phyloP scores from a whole-genome alignment of 2,888 invertebrate species.

The Caenorhabditis parvicauda region DNA sequence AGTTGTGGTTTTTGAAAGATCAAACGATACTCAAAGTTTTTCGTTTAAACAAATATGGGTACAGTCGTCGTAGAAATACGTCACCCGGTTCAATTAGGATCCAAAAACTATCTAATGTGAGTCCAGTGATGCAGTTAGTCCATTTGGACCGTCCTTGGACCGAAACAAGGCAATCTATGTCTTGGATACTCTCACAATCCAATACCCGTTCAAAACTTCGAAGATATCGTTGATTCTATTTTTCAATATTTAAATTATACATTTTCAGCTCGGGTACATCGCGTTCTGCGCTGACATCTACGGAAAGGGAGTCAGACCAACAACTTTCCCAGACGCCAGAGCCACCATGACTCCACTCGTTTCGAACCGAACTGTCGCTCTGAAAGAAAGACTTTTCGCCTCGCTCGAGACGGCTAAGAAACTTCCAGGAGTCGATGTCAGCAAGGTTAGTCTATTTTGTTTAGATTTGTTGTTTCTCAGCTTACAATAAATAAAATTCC shows the following conservation, averaged over 20 bases:
- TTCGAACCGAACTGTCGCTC: slow-evolving; percentile 26
- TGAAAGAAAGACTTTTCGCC: slow-evolving; percentile 42
- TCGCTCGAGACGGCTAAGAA: slow-evolving; percentile 38
- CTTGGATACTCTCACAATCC: too few species aligned
- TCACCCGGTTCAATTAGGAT: too few species aligned
- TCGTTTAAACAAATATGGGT: too few species aligned
- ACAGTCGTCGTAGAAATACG: too few species aligned
- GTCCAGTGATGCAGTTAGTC: too few species aligned
- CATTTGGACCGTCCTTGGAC: too few species aligned
- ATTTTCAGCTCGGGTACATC: slow-evolving; percentile 49
- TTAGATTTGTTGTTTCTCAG: too few species aligned
- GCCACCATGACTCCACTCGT: slow-evolving; percentile 37
- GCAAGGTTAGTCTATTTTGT: slow-evolving; percentile 10
- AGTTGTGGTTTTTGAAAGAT: too few species aligned
- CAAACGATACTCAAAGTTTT: too few species aligned
- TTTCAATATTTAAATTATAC: not conserved
- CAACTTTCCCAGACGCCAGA: slow-evolving; percentile 35
- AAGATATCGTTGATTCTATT: not conserved
- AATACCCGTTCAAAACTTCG: not conserved
- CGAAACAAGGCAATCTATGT: too few species aligned
- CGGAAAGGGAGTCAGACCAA: slow-evolving; percentile 49
- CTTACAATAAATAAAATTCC: too few species aligned
- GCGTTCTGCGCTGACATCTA: slow-evolving; percentile 55
- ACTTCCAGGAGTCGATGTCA: slow-evolving; percentile 23
- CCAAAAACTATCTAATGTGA: too few species aligned